phyloP scores from a whole-genome alignment of 2,113 vertebrate genomes.

The Copsychus sechellarum region DNA sequence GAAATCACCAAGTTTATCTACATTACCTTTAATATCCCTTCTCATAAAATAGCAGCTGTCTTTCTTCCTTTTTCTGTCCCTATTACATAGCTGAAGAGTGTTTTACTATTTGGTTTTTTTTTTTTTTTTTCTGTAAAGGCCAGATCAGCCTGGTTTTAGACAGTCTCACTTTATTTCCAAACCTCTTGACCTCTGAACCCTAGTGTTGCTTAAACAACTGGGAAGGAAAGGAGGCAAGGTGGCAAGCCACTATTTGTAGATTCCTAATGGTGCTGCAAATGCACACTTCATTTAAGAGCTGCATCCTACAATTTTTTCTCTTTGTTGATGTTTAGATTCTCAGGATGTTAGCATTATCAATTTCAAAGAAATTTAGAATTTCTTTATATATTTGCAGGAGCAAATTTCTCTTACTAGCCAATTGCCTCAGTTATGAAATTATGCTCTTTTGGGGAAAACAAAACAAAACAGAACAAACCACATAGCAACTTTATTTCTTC shows the following conservation, averaged over 20 bases:
- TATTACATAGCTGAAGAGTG: background rate
- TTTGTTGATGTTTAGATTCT: background rate
- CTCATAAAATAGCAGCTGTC: background rate
- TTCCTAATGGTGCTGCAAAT: background rate
- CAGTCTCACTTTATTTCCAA: background rate
- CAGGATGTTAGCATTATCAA: background rate
- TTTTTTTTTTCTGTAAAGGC: background rate
- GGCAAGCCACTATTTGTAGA: background rate
- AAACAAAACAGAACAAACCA: background rate
- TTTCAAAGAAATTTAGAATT: background rate
- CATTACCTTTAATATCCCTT: background rate
- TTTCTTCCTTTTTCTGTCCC: background rate
- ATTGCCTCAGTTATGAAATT: background rate
- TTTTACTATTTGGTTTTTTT: background rate
- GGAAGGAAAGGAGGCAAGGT: background rate
- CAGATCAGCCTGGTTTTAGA: background rate
- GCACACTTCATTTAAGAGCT: background rate
- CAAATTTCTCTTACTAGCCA: background rate
- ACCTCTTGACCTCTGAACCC: background rate
- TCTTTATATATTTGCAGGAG: background rate
- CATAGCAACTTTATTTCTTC: background rate
- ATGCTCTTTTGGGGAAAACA: background rate
- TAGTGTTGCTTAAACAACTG: background rate
- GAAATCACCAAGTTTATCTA: background rate
- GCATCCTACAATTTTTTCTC: background rate